phyloP scores from a whole-genome alignment of 1,140 invertebrate genomes.

The Tetranychus urticae region DNA sequence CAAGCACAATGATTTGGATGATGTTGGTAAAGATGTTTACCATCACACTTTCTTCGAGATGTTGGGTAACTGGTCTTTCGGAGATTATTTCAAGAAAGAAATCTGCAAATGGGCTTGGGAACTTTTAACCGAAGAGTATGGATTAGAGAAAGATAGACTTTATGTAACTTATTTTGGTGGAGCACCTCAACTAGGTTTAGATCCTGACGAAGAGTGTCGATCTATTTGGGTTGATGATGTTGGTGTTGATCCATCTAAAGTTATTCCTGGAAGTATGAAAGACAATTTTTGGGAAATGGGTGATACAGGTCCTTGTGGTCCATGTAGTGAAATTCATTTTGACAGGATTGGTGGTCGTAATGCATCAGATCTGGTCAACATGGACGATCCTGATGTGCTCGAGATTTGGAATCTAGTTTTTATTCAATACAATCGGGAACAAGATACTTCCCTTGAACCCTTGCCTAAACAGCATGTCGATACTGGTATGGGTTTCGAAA shows the following conservation, averaged over 20 bases:
- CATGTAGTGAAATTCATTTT: constrained; percentile 95
- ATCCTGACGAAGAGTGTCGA: constrained; percentile 81
- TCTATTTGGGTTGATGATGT: constrained; percentile 43
- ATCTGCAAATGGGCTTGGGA: constrained; percentile 95
- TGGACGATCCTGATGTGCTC: constrained; percentile 93
- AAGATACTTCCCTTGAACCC: constrained; percentile 48
- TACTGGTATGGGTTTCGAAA: constrained; percentile 90
- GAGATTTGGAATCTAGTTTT: constrained; percentile 99
- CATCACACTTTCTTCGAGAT: constrained; percentile 99
- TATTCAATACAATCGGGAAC: constrained; percentile 90
- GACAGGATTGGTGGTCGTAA: constrained; percentile 78
- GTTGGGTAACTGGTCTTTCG: constrained; percentile 99
- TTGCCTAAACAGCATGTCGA: constrained; percentile 95
- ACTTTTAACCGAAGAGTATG: constrained; percentile 48
- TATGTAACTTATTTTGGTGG: constrained; percentile 99
- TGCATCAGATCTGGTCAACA: constrained; percentile 77
- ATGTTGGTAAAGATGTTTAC: constrained; percentile 98
- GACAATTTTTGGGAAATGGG: constrained; percentile 99
- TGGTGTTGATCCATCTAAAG: constrained; percentile 36
- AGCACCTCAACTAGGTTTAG: constrained; percentile 46
- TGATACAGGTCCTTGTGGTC: constrained; percentile 95
- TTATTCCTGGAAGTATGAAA: constrained; percentile 91
- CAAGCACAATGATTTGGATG: constrained; percentile 97
- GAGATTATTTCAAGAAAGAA: constrained; percentile 96
- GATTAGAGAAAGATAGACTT: constrained; percentile 51